phyloP scores from a whole-genome alignment of 2,888 invertebrate species.

The Ophion obscuratus region DNA sequence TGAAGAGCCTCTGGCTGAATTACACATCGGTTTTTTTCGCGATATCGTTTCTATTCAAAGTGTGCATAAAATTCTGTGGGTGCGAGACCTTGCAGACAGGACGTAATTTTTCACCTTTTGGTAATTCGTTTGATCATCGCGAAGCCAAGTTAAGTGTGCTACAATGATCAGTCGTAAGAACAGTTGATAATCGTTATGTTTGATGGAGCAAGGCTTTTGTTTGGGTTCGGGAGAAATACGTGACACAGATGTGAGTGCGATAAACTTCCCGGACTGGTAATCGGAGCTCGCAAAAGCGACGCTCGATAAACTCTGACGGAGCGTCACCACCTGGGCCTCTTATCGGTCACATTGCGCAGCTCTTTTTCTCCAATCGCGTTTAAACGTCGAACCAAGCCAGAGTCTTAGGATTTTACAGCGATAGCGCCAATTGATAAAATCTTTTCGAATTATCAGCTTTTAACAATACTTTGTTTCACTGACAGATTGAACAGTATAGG shows the following conservation, averaged over 20 bases:
- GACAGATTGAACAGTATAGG: too few species aligned
- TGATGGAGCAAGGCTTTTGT: neutral
- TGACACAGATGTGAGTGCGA: neutral
- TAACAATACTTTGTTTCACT: too few species aligned
- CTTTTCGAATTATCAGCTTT: too few species aligned
- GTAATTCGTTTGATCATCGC: neutral
- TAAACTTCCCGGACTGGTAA: conserved; percentile 21
- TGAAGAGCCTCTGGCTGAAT: conserved; percentile 43
- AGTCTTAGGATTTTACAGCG: neutral
- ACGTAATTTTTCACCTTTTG: neutral
- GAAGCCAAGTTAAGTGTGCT: neutral
- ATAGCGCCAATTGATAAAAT: neutral
- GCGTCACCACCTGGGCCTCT: conserved; percentile 7
- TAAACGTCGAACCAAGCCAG: conserved; percentile 37
- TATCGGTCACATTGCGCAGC: conserved; percentile 41
- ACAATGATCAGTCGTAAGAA: neutral
- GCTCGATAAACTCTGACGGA: conserved; percentile 30
- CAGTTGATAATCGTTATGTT: neutral
- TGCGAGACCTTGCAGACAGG: neutral
- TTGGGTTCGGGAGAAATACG: neutral
- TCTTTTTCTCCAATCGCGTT: conserved; percentile 4
- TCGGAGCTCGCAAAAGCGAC: neutral
- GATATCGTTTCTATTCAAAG: neutral
- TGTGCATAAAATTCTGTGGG: too few species aligned
- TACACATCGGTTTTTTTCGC: neutral